Evolutionary conservation across 2,888 invertebrate genomes (phyloP).

Genomic region (Drosophila mimetica): DNA sequence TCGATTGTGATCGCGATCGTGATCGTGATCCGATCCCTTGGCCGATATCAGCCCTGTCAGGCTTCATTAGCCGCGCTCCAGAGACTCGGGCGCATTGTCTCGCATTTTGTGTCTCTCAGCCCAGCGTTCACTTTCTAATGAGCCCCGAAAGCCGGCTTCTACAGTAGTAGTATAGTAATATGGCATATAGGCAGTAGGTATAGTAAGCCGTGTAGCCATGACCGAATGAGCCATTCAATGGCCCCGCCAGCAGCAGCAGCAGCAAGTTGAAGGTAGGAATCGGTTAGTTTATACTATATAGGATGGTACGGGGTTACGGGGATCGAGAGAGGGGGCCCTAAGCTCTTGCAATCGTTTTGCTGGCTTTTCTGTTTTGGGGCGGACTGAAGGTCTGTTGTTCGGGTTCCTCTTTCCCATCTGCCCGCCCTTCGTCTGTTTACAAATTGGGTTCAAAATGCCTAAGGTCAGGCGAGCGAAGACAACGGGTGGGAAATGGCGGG

Average conservation of each 20-base stretch:
- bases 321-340: conserved; percentile 22
- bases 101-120: conserved; percentile 61
- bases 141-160: conserved; percentile 45
- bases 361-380: conserved; percentile 53
- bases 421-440: conserved; percentile 47
- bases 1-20: conserved; percentile 30
- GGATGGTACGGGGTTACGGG: conserved; percentile 2
- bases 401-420: conserved; percentile 18
- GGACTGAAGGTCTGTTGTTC: conserved; percentile 61
- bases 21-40: conserved; percentile 38
- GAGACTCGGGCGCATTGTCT: conserved; percentile 37
- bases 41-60: conserved; percentile 34
- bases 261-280: conserved; percentile 68
- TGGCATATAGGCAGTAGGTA: conserved; percentile 7
- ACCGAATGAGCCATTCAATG: conserved; percentile 68
- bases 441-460: conserved; percentile 72
- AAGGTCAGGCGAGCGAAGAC: conserved; percentile 66
- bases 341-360: conserved; percentile 65
- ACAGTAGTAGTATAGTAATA: background rate
- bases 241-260: conserved; percentile 62
- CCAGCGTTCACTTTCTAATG: conserved; percentile 76
- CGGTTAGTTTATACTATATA: conserved; percentile 10
- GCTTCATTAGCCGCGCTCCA: conserved; percentile 54
- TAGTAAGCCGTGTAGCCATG: conserved; percentile 64
- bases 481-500: conserved; percentile 7